These are phyloP conservation scores for Prunella strophiata DNA, from an alignment of 2,797 vertebrate genomes.

Conservation along the genomic window DNA sequence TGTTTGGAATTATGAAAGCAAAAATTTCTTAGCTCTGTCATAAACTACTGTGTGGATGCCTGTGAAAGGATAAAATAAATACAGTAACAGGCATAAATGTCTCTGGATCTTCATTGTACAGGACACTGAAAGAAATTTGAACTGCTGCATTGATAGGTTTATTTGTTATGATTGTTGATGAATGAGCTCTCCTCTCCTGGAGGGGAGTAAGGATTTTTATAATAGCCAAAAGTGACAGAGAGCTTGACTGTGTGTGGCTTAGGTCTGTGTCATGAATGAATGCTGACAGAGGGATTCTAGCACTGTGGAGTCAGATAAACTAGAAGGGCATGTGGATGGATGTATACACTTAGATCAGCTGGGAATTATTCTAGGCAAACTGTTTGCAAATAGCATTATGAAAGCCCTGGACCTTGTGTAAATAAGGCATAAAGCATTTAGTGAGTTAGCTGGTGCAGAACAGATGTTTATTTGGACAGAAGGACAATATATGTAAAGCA, in stretches of 20 bases:
- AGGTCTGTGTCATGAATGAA: background rate
- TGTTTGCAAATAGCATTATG: background rate
- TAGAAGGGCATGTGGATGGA: background rate
- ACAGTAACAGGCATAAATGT: background rate
- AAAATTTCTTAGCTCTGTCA: background rate
- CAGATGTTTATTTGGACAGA: background rate
- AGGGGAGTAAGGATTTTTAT: background rate
- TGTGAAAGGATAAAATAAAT: background rate
- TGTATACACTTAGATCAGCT: background rate
- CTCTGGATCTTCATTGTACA: background rate
- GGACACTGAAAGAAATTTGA: background rate
- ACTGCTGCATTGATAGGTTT: background rate
- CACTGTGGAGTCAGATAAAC: background rate
- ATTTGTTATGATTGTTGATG: background rate
- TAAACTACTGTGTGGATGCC: background rate
- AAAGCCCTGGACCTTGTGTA: background rate
- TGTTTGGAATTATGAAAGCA: background rate
- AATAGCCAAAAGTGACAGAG: background rate
- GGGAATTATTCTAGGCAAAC: background rate
- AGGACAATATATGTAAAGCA: rapidly evolving
- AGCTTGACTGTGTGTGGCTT: background rate
- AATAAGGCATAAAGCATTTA: background rate
- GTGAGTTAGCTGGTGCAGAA: background rate
- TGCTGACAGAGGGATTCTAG: background rate
- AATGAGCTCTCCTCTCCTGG: background rate